A percentile compares a stretch with the other conserved stretches of the same genome.
Evolutionary conservation across 1,140 invertebrate species (phyloP).

Genomic region (Aporrectodea caliginosa): DNA sequence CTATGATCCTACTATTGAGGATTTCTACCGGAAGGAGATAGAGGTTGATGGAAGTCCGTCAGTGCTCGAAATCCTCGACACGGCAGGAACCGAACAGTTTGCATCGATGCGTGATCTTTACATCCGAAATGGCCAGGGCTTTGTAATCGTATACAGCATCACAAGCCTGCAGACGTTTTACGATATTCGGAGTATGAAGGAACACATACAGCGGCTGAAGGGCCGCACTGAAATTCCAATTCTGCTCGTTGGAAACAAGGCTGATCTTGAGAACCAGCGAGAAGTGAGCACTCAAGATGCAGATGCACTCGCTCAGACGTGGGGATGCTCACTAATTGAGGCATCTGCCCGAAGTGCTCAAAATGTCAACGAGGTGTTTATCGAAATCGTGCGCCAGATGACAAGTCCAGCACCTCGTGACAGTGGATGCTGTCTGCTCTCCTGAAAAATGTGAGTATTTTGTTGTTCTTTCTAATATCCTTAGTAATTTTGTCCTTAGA

Average conservation of each 20-base stretch:
- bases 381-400: conserved; percentile 99
- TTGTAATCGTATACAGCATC: conserved; percentile 95
- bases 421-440: conserved; percentile 13
- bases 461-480: background rate
- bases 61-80: conserved; percentile 98
- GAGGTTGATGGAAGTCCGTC: conserved; percentile 98
- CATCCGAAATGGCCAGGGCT: conserved; percentile 70
- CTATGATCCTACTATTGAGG: conserved; percentile 97
- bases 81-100: conserved; percentile 81
- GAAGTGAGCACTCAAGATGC: conserved; percentile 69
- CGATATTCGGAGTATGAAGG: conserved; percentile 96
- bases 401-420: conserved; percentile 58
- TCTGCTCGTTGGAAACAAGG: conserved; percentile 95
- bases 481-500: too few relatives aligned
- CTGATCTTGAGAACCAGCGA: conserved; percentile 85
- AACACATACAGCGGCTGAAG: conserved; percentile 94
- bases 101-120: conserved; percentile 61
- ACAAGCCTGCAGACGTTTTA: conserved; percentile 91
- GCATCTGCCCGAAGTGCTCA: conserved; percentile 97
- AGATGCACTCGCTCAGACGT: conserved; percentile 78
- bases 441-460: conserved; percentile 13
- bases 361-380: conserved; percentile 99
- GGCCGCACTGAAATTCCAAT: conserved; percentile 63
- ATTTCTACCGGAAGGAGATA: conserved; percentile 98
- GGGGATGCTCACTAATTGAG: conserved; percentile 96